These are phyloP conservation scores for Aepyceros melampus DNA, from an alignment of 2,113 vertebrate genomes.

Conservation along the genomic window DNA sequence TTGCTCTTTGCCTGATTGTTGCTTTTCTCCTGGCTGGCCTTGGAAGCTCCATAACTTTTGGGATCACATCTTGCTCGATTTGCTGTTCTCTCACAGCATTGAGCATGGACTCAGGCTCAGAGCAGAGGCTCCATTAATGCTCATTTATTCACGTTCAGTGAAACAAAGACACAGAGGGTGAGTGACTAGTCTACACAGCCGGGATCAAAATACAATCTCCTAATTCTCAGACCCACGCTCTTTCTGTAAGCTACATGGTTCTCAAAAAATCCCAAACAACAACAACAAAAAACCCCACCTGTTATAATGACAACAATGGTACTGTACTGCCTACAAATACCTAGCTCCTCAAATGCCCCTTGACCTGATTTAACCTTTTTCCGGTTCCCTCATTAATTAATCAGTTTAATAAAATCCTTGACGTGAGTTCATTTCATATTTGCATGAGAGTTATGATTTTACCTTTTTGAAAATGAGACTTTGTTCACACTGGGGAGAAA, in stretches of 20 bases:
- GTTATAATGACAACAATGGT: too few species aligned
- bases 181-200: background rate
- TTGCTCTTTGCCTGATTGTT: background rate
- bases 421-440: background rate
- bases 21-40: background rate
- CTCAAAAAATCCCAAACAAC: background rate
- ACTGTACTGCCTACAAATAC: background rate
- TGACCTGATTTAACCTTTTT: background rate
- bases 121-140: background rate
- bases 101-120: background rate
- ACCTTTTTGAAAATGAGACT: background rate
- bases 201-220: background rate
- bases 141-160: background rate
- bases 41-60: background rate
- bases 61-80: background rate
- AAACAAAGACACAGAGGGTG: background rate
- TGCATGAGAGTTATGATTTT: background rate
- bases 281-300: background rate
- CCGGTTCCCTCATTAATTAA: background rate
- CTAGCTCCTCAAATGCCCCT: background rate
- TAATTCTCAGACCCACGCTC: background rate
- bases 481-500: background rate
- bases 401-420: background rate
- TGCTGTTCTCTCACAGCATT: background rate
- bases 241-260: background rate